These are phyloP conservation scores for Cephalopholis sonnerati DNA, from an alignment of 2,113 vertebrate genomes.

Conservation along the genomic window DNA sequence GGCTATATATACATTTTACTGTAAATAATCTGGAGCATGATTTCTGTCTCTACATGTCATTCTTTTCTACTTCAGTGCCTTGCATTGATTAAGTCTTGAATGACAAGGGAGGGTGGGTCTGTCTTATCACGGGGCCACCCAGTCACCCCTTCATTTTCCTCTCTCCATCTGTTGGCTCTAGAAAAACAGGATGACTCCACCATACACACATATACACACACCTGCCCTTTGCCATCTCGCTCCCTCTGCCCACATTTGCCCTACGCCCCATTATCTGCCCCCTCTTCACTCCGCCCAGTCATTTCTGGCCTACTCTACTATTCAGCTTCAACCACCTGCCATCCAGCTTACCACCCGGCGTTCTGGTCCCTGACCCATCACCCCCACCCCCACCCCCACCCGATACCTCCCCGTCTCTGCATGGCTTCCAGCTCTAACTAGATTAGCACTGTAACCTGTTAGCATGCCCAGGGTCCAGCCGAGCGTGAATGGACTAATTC, in stretches of 20 bases:
- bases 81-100: slow-evolving; percentile 1
- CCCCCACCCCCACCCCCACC: background rate
- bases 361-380: slow-evolving; percentile 52
- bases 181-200: slow-evolving; percentile 14
- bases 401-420: slow-evolving; percentile 30
- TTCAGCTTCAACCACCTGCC: slow-evolving; percentile 78
- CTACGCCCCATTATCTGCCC: slow-evolving; percentile 42
- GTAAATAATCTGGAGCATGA: slow-evolving; percentile 23
- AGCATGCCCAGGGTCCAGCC: slow-evolving; percentile 62
- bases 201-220: slow-evolving; percentile 32
- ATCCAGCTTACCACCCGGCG: slow-evolving; percentile 28
- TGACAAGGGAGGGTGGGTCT: slow-evolving; percentile 5
- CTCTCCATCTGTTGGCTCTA: slow-evolving; percentile 55
- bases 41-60: background rate
- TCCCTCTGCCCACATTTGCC: slow-evolving; percentile 38
- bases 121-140: slow-evolving; percentile 31
- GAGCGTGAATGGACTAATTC: slow-evolving; percentile 69
- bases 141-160: slow-evolving; percentile 15
- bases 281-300: slow-evolving; percentile 15
- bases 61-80: background rate
- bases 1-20: slow-evolving; percentile 10
- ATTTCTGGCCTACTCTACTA: slow-evolving; percentile 45
- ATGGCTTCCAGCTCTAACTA: slow-evolving; percentile 69
- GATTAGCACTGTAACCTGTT: slow-evolving; percentile 76
- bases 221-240: slow-evolving; percentile 48